These are phyloP conservation scores for Heterohyrax brucei DNA, from an alignment of 2,797 vertebrate genomes.

Conservation along the genomic window DNA sequence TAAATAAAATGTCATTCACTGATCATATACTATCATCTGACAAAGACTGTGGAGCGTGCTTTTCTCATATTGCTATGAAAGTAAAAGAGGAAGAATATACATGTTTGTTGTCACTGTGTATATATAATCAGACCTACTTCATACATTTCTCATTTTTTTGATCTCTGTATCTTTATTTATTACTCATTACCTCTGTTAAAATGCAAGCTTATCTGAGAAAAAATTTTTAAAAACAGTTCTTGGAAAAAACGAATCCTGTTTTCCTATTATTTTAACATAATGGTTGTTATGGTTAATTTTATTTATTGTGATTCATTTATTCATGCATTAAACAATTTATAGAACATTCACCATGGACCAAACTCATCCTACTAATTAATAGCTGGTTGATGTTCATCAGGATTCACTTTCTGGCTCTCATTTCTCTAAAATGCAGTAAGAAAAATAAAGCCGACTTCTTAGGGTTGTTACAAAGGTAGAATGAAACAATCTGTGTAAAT, in stretches of 20 bases:
- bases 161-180: neutral
- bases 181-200: slow-evolving; percentile 20
- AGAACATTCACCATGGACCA: neutral
- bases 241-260: slow-evolving; percentile 26
- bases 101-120: neutral
- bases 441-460: neutral
- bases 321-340: slow-evolving; percentile 45
- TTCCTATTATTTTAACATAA: slow-evolving; percentile 41
- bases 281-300: slow-evolving; percentile 40
- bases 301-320: slow-evolving; percentile 42
- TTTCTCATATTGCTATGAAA: neutral
- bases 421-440: slow-evolving; percentile 8
- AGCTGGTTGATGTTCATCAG: neutral
- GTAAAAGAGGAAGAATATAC: neutral
- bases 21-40: neutral
- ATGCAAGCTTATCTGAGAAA: slow-evolving; percentile 23
- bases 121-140: neutral
- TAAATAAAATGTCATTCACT: slow-evolving; percentile 38
- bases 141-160: slow-evolving; percentile 35
- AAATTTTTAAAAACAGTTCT: slow-evolving; percentile 35
- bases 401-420: neutral
- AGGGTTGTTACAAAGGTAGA: neutral
- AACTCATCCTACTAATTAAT: neutral
- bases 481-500: neutral
- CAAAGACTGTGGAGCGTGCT: neutral